A percentile compares a stretch with the other conserved stretches of the same genome.
Conservation (phyloP, 2,113 vertebrate species). For the Ancistrus triradiatus region DNA sequence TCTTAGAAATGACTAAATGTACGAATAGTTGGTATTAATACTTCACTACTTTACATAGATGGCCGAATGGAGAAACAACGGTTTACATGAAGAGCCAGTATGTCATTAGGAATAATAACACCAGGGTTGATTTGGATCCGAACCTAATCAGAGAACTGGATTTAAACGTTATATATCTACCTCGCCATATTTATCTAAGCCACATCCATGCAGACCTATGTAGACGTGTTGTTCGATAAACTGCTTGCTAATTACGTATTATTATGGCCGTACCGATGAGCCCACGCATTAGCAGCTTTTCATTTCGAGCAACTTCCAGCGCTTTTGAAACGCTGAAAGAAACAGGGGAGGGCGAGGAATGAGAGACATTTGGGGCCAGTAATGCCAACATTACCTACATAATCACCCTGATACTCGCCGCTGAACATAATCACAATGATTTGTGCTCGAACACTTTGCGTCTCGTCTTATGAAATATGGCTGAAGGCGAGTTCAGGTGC, state of each 20-base stretch:
- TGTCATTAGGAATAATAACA: too few relatives aligned
- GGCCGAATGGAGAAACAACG: too few relatives aligned
- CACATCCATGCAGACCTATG: constrained; percentile 26
- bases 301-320: constrained; percentile 34
- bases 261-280: constrained; percentile 53
- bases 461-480: constrained; percentile 67
- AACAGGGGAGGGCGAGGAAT: constrained; percentile 43
- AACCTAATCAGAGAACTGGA: too few relatives aligned
- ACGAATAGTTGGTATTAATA: too few relatives aligned
- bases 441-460: constrained; percentile 60
- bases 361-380: constrained; percentile 45
- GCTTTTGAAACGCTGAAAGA: constrained; percentile 41
- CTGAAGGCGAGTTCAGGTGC: constrained; percentile 60
- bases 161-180: neutral
- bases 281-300: constrained; percentile 49
- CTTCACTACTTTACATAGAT: too few relatives aligned
- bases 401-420: constrained; percentile 55
- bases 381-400: constrained; percentile 56
- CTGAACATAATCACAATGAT: constrained; percentile 68
- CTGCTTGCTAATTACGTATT: constrained; percentile 58
- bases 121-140: too few relatives aligned
- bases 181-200: constrained; percentile 29
- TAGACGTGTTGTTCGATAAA: constrained; percentile 52
- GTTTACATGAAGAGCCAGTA: too few relatives aligned
- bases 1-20: too few relatives aligned